Evolutionary conservation across 2,888 invertebrate genomes (phyloP).

Genomic region (Plebejus melissa): DNA sequence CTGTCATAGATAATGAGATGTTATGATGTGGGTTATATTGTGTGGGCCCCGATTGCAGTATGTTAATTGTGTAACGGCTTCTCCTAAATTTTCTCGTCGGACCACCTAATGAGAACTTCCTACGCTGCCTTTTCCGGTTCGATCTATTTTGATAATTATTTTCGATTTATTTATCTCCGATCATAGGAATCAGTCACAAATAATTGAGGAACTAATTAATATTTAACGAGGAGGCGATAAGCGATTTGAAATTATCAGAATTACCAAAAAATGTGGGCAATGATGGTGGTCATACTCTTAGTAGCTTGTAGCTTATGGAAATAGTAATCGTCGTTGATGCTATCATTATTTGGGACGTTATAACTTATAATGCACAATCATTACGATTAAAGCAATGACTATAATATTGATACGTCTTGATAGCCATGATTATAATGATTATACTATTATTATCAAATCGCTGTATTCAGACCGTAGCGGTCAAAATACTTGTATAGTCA

Average conservation of each 20-base stretch:
- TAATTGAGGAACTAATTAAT: not conserved
- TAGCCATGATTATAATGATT: not conserved
- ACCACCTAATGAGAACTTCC: slow-evolving; percentile 27
- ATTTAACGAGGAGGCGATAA: not conserved
- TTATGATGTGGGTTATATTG: slow-evolving; percentile 8
- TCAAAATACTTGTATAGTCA: too few relatives aligned
- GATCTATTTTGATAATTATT: not conserved
- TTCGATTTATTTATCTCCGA: slow-evolving; percentile 9
- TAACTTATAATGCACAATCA: not conserved
- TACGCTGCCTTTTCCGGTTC: slow-evolving; percentile 21
- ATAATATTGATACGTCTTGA: not conserved
- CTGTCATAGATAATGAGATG: slow-evolving; percentile 10
- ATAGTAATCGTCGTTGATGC: not conserved
- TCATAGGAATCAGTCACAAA: slow-evolving; percentile 4
- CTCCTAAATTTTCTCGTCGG: slow-evolving; percentile 14
- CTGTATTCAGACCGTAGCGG: too few relatives aligned
- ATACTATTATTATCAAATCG: not conserved
- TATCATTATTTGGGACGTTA: not conserved
- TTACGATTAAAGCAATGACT: not conserved
- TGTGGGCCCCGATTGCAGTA: slow-evolving; percentile 23
- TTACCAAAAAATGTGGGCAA: not conserved
- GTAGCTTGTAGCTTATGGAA: not conserved
- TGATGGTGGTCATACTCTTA: not conserved
- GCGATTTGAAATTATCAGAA: not conserved
- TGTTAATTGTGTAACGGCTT: slow-evolving; percentile 27